phyloP scores from a whole-genome alignment of 1,140 invertebrate species.

The Caenorhabditis brenneri region DNA sequence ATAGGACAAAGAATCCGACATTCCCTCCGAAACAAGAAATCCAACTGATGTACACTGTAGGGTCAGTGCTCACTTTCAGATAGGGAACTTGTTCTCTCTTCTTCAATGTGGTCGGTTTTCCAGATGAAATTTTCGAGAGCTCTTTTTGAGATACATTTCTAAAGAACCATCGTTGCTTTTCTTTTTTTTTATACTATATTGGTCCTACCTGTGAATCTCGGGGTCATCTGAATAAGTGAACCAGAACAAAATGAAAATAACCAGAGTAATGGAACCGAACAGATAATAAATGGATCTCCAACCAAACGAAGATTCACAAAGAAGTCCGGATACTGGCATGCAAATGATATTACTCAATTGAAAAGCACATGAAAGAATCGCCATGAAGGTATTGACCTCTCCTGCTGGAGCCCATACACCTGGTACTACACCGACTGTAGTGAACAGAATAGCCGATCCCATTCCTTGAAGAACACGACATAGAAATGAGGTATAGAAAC shows the following conservation, averaged over 20 bases:
- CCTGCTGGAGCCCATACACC: conserved; percentile 40
- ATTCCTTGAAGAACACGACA: conserved; percentile 29
- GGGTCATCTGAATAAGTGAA: conserved; percentile 57
- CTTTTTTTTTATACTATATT: too few relatives aligned
- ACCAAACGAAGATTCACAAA: conserved; percentile 56
- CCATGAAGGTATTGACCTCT: conserved; percentile 38
- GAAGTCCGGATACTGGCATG: conserved; percentile 60
- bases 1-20: conserved; percentile 42
- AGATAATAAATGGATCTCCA: conserved; percentile 59
- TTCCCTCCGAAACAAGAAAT: conserved; percentile 37
- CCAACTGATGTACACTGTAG: conserved; percentile 43
- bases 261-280: conserved; percentile 52
- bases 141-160: conserved; percentile 44
- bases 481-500: conserved; percentile 24
- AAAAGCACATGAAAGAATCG: conserved; percentile 45
- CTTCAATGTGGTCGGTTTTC: not conserved
- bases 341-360: conserved; percentile 40
- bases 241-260: conserved; percentile 55
- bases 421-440: conserved; percentile 25
- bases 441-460: conserved; percentile 4
- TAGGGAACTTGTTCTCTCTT: not conserved
- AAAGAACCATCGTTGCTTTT: not conserved
- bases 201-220: conserved; percentile 44
- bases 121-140: conserved; percentile 10
- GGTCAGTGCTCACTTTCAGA: conserved; percentile 10